Conservation (phyloP, 1,140 invertebrate species). For the Hesperophylax magnus region DNA sequence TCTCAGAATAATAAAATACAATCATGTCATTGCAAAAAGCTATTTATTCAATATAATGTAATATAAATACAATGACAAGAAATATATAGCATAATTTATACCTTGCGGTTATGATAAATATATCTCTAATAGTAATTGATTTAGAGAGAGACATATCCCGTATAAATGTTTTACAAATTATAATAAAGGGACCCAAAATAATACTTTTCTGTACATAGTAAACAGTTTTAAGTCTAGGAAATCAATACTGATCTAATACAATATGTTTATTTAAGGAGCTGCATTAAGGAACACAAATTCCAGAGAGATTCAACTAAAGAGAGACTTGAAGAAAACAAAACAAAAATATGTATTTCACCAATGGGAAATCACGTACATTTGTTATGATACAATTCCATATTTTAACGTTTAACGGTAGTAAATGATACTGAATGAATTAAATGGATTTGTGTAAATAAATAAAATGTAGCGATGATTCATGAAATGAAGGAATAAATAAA, state of each 20-base stretch:
- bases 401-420: no score
- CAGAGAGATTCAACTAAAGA: no score
- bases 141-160: constrained; percentile 22
- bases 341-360: no score
- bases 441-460: constrained; percentile 29
- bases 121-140: constrained; percentile 34
- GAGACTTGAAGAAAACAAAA: no score
- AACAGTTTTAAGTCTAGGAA: constrained; percentile 3
- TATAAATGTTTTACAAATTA: constrained; percentile 25
- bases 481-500: constrained; percentile 38
- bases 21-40: constrained; percentile 42
- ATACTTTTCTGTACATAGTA: constrained; percentile 33
- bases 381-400: no score
- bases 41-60: constrained; percentile 35
- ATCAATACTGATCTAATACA: not conserved
- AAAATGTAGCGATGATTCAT: constrained; percentile 31
- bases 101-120: constrained; percentile 19
- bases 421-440: not conserved
- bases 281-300: no score
- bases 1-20: not conserved
- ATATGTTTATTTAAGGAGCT: no score
- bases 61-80: constrained; percentile 46
- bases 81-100: constrained; percentile 43
- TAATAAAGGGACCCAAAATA: constrained; percentile 10
- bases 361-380: no score